Evolutionary conservation across 92 coral and sea anemone species (phyloP).

Genomic region (Ricordea florida): DNA sequence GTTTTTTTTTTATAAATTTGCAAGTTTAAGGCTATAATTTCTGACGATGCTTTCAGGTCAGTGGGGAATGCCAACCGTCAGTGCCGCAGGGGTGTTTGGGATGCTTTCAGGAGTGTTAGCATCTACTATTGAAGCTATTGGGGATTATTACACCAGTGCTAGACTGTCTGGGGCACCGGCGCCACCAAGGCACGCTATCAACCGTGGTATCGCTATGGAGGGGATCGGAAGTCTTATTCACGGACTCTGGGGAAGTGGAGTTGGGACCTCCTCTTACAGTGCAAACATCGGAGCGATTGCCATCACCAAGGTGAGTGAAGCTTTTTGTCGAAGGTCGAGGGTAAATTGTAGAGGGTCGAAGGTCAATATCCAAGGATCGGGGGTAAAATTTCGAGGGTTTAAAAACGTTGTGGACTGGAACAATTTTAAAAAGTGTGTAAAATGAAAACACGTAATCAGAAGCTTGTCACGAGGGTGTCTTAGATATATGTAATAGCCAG

Average conservation of each 20-base stretch:
- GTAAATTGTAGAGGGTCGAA: too few relatives aligned
- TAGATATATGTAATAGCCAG: too few relatives aligned
- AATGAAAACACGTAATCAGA: too few relatives aligned
- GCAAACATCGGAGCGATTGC: conserved; percentile 88
- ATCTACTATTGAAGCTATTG: conserved; percentile 84
- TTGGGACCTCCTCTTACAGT: conserved; percentile 87
- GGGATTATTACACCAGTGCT: conserved; percentile 94
- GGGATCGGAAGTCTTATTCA: conserved; percentile 83
- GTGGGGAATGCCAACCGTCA: conserved; percentile 92
- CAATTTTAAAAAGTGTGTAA: neutral
- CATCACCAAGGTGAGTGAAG: conserved; percentile 76
- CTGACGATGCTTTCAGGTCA: conserved; percentile 53
- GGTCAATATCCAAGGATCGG: neutral
- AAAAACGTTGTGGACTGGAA: neutral
- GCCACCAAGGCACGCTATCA: conserved; percentile 89
- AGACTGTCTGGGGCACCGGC: conserved; percentile 91
- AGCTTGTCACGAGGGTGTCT: too few relatives aligned
- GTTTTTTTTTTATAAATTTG: neutral
- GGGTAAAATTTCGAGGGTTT: too few relatives aligned
- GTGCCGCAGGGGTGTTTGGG: conserved; percentile 91
- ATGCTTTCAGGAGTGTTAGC: conserved; percentile 90
- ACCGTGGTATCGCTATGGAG: conserved; percentile 88
- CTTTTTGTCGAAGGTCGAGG: too few relatives aligned
- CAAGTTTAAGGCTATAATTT: neutral
- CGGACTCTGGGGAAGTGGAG: conserved; percentile 80